phyloP scores from a whole-genome alignment of 2,797 vertebrate species.

The Rhinatrema bivittatum region DNA sequence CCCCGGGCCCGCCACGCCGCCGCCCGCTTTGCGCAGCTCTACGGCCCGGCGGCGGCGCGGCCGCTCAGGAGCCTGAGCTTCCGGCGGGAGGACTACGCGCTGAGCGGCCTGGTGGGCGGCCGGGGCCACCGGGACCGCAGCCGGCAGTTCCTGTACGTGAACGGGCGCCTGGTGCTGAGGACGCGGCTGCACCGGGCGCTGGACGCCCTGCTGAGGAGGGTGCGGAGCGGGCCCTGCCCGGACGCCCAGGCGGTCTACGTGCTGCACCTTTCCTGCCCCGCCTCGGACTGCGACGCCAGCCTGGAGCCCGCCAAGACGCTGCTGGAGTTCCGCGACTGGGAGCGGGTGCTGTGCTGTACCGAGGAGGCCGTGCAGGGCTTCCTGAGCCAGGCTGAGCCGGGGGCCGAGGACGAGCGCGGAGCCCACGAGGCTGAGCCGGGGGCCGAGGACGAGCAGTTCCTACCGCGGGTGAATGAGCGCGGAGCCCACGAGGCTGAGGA shows the following conservation, averaged over 20 bases:
- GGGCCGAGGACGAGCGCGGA: too few relatives aligned
- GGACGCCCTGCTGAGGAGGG: constrained; percentile 74
- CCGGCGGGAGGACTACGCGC: constrained; percentile 61
- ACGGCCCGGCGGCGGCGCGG: constrained; percentile 69
- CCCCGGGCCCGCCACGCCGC: constrained; percentile 73
- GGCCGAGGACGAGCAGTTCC: too few relatives aligned
- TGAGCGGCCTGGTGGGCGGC: constrained; percentile 73
- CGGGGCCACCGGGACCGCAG: constrained; percentile 90
- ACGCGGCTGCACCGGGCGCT: constrained; percentile 87
- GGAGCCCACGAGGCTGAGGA: too few relatives aligned
- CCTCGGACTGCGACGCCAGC: constrained; percentile 84
- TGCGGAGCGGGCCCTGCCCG: constrained; percentile 60
- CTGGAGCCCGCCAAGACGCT: constrained; percentile 88
- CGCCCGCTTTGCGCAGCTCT: constrained; percentile 86
- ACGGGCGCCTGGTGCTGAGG: constrained; percentile 78
- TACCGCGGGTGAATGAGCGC: too few relatives aligned
- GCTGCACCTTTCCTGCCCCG: constrained; percentile 76
- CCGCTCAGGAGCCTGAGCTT: constrained; percentile 73
- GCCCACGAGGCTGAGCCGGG: too few relatives aligned
- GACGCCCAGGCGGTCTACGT: constrained; percentile 79
- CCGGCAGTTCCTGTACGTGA: constrained; percentile 87
- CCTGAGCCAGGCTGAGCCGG: constrained; percentile 45
- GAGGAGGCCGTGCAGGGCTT: constrained; percentile 80
- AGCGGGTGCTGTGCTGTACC: constrained; percentile 66
- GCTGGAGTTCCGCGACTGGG: constrained; percentile 93